These are phyloP conservation scores for Mesitornis unicolor DNA, from an alignment of 2,113 vertebrate genomes.

Conservation along the genomic window DNA sequence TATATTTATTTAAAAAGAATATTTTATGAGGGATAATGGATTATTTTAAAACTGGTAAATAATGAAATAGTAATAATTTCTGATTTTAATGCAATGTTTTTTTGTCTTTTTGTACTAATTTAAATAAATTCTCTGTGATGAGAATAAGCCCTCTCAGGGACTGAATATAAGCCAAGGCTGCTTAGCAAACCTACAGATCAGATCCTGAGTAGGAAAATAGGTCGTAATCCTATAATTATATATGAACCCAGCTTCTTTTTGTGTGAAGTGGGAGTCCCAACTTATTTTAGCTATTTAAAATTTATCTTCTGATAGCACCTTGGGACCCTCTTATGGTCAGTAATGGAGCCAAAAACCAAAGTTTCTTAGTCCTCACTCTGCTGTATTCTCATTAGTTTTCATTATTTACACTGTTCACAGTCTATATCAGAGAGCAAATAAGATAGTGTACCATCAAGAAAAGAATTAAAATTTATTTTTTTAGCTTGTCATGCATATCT, in stretches of 20 bases:
- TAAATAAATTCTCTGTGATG: not conserved
- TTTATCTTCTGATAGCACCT: not conserved
- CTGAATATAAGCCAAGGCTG: not conserved
- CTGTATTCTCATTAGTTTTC: not conserved
- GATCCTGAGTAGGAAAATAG: not conserved
- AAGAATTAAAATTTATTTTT: not conserved
- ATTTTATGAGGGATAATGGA: not conserved
- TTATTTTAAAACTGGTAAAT: not conserved
- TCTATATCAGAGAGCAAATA: not conserved
- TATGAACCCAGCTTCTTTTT: not conserved
- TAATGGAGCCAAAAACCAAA: not conserved
- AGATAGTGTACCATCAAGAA: not conserved
- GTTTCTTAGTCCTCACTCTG: not conserved
- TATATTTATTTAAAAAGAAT: not conserved
- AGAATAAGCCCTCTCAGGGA: not conserved
- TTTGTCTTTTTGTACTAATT: not conserved
- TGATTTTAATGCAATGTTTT: not conserved
- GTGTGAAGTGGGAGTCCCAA: not conserved
- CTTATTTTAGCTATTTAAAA: conserved; percentile 33
- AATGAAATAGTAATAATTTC: not conserved
- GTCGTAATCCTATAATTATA: not conserved
- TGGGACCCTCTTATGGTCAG: not conserved
- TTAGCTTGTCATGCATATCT: not conserved
- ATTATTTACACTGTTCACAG: not conserved
- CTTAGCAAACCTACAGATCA: not conserved